phyloP scores from a whole-genome alignment of 2,888 invertebrate species.

The Rhagonycha lutea region DNA sequence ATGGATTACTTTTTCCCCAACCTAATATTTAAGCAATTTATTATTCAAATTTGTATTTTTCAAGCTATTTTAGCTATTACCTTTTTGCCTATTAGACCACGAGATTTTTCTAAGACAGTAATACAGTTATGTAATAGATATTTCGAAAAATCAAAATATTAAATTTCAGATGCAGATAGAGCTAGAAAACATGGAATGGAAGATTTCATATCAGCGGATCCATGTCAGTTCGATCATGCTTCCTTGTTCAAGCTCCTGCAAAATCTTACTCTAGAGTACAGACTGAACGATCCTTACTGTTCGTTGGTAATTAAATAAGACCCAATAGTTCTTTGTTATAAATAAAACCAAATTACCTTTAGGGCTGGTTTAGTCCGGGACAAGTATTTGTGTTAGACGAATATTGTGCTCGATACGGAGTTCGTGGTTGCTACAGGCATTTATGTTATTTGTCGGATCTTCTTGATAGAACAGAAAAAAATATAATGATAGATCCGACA shows the following conservation, averaged over 20 bases:
- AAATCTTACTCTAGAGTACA: conserved; percentile 90
- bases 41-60: no score
- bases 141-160: neutral
- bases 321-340: neutral
- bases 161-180: conserved; percentile 79
- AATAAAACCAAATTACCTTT: conserved; percentile 36
- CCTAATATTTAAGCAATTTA: no score
- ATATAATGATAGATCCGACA: conserved; percentile 95
- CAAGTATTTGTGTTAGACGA: conserved; percentile 98
- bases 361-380: conserved; percentile 99
- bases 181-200: conserved; percentile 99
- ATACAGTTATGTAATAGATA: no score
- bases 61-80: neutral
- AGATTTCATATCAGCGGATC: conserved; percentile 98
- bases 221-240: conserved; percentile 95
- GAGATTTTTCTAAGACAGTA: neutral
- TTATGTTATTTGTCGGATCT: conserved; percentile 95
- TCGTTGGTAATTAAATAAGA: conserved; percentile 74
- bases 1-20: no score
- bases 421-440: conserved; percentile 95
- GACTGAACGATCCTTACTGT: conserved; percentile 97
- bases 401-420: conserved; percentile 97
- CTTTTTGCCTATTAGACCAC: neutral
- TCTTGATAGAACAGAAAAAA: conserved; percentile 90
- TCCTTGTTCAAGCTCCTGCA: conserved; percentile 90